Percentiles rank a stretch among this genome's conserved stretches.
Conservation (phyloP, 2,888 invertebrate genomes). For the Amiota mariae region DNA sequence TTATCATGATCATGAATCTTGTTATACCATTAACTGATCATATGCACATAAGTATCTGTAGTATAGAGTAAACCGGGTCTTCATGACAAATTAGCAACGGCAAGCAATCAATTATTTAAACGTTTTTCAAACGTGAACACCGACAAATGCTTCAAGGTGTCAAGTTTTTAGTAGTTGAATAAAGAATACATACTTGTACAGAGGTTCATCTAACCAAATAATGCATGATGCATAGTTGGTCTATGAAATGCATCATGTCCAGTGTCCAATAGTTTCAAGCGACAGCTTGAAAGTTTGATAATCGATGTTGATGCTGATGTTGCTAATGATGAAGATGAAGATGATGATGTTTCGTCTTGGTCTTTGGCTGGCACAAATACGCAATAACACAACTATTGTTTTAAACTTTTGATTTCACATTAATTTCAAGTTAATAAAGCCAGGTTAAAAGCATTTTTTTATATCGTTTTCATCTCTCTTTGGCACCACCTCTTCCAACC, state of each 20-base stretch:
- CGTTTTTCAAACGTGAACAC: slow-evolving; percentile 20
- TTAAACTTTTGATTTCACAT: slow-evolving; percentile 33
- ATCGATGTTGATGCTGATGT: neutral
- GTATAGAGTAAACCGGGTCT: neutral
- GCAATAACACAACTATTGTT: slow-evolving; percentile 32
- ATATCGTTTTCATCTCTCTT: neutral
- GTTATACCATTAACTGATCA: too few species aligned
- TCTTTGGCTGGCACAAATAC: neutral
- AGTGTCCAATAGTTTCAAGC: neutral
- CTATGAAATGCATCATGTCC: neutral
- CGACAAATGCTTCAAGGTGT: slow-evolving; percentile 9
- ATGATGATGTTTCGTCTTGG: too few species aligned
- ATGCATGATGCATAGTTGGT: neutral
- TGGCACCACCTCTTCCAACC: too few species aligned
- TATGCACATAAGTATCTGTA: too few species aligned
- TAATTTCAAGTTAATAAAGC: slow-evolving; percentile 29
- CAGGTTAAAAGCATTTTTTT: slow-evolving; percentile 51
- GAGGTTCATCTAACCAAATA: too few species aligned
- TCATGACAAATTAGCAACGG: slow-evolving; percentile 26
- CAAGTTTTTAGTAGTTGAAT: slow-evolving; percentile 13
- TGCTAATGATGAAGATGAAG: neutral
- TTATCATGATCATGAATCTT: neutral
- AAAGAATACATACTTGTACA: slow-evolving; percentile 13
- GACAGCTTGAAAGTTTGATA: slow-evolving; percentile 3
- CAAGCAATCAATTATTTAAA: slow-evolving; percentile 36